These are phyloP conservation scores for Ctenochaetus hawaiiensis DNA, from an alignment of 2,797 vertebrate species.

Conservation along the genomic window DNA sequence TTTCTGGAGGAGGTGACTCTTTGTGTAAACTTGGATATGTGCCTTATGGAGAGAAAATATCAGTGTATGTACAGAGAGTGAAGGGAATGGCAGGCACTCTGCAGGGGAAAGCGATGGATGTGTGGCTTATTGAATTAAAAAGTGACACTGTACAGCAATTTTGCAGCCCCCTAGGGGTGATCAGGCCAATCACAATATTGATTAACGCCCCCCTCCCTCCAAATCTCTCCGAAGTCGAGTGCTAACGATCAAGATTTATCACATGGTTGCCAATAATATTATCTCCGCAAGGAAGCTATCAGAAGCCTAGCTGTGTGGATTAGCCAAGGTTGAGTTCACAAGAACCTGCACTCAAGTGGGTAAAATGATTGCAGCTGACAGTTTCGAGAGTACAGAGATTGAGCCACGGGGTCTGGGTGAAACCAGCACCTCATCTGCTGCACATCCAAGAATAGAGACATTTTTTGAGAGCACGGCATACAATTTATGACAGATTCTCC, in stretches of 20 bases:
- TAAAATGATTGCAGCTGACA: slow-evolving; percentile 66
- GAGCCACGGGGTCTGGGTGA: slow-evolving; percentile 50
- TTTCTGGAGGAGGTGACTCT: slow-evolving; percentile 19
- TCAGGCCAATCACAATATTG: slow-evolving; percentile 61
- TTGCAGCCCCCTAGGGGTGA: slow-evolving; percentile 45
- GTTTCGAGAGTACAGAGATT: slow-evolving; percentile 44
- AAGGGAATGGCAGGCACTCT: slow-evolving; percentile 20
- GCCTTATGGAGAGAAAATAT: slow-evolving; percentile 29
- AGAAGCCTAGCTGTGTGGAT: slow-evolving; percentile 57
- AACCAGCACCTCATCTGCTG: slow-evolving; percentile 45
- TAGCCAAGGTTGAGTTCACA: slow-evolving; percentile 70
- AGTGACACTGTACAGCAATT: slow-evolving; percentile 55
- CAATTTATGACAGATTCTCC: slow-evolving; percentile 56
- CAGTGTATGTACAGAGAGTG: slow-evolving; percentile 9
- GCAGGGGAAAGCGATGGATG: slow-evolving; percentile 25
- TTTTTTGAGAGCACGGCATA: slow-evolving; percentile 45
- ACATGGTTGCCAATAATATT: slow-evolving; percentile 61
- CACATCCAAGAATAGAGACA: slow-evolving; percentile 54
- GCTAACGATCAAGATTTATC: slow-evolving; percentile 68
- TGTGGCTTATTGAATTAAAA: slow-evolving; percentile 60
- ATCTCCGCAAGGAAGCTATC: slow-evolving; percentile 60
- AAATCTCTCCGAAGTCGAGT: slow-evolving; percentile 62
- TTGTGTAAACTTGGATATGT: slow-evolving; percentile 20
- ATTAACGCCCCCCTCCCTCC: slow-evolving; percentile 49
- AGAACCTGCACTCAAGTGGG: slow-evolving; percentile 61